Conservation (phyloP, 2,113 vertebrate genomes). For the Trinectes maculatus region DNA sequence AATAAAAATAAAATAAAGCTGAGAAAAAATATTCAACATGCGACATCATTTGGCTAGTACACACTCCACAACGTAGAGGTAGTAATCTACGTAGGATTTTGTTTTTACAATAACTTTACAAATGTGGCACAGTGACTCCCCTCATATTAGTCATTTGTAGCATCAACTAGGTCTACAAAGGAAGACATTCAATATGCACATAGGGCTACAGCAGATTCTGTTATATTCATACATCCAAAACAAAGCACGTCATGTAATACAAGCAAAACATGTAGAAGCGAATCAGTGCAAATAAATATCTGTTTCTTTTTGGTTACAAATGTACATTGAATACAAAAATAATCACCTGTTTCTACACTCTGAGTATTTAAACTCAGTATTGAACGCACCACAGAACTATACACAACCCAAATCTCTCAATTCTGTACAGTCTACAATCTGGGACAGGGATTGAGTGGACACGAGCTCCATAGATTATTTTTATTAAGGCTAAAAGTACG, state of each 20-base stretch:
- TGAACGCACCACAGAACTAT: slow-evolving; percentile 14
- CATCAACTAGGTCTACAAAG: slow-evolving; percentile 36
- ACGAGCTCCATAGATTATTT: slow-evolving; percentile 4
- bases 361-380: slow-evolving; percentile 29
- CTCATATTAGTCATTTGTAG: slow-evolving; percentile 8
- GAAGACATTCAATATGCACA: slow-evolving; percentile 39
- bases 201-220: slow-evolving; percentile 24
- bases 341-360: slow-evolving; percentile 33
- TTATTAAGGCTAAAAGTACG: slow-evolving; percentile 57
- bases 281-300: slow-evolving; percentile 66
- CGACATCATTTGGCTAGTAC: slow-evolving; percentile 50
- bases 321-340: slow-evolving; percentile 81
- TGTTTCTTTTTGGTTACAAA: slow-evolving; percentile 73
- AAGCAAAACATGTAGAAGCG: slow-evolving; percentile 13
- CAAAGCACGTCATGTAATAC: slow-evolving; percentile 56
- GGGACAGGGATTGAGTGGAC: background rate
- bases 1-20: slow-evolving; percentile 18
- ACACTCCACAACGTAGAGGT: slow-evolving; percentile 52
- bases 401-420: slow-evolving; percentile 11
- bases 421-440: slow-evolving; percentile 33
- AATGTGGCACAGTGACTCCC: slow-evolving; percentile 51
- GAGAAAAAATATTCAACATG: slow-evolving; percentile 55
- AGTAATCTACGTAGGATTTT: slow-evolving; percentile 57
- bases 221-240: slow-evolving; percentile 24
- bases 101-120: slow-evolving; percentile 30